Percentiles rank a stretch among this genome's conserved stretches.
phyloP scores from a whole-genome alignment of 2,888 invertebrate genomes.

The Onchidella celtica region DNA sequence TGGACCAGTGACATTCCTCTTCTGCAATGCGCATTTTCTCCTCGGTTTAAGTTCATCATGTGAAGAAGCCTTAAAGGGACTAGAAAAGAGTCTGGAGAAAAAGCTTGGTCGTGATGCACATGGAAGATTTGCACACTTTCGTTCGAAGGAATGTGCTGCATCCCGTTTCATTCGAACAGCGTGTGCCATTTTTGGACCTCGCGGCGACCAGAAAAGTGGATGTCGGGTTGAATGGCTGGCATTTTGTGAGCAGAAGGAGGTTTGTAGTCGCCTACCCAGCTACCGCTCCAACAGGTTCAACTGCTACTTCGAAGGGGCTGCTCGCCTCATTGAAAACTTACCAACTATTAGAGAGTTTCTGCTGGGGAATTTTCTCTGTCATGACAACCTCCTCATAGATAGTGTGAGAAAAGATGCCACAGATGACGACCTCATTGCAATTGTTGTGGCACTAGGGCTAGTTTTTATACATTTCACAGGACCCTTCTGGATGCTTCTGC shows the following conservation, averaged over 20 bases:
- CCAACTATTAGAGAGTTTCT: background rate
- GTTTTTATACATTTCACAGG: background rate
- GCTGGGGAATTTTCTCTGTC: background rate
- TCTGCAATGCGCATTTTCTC: background rate
- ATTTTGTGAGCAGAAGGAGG: slow-evolving; percentile 9
- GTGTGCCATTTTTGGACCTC: slow-evolving; percentile 7
- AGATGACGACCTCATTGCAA: too few relatives aligned
- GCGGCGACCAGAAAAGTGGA: slow-evolving; percentile 30
- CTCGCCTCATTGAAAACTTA: slow-evolving; percentile 8
- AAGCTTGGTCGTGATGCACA: background rate
- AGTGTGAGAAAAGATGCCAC: too few relatives aligned
- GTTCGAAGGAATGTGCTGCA: background rate
- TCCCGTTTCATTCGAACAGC: background rate
- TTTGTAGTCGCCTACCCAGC: background rate
- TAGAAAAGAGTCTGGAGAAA: background rate
- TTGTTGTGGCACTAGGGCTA: background rate
- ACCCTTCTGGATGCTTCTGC: too few relatives aligned
- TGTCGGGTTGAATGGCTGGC: slow-evolving; percentile 25
- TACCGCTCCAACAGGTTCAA: slow-evolving; percentile 17
- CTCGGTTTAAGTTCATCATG: background rate
- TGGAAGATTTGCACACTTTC: slow-evolving; percentile 2
- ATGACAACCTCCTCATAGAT: too few relatives aligned
- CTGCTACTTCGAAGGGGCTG: too few relatives aligned
- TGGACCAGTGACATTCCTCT: background rate
- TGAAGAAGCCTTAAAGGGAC: background rate